Evolutionary conservation across 2,113 vertebrate genomes (phyloP), one percentile per base, ranked within the genome.

Genomic region (Rostratula benghalensis): DNA sequence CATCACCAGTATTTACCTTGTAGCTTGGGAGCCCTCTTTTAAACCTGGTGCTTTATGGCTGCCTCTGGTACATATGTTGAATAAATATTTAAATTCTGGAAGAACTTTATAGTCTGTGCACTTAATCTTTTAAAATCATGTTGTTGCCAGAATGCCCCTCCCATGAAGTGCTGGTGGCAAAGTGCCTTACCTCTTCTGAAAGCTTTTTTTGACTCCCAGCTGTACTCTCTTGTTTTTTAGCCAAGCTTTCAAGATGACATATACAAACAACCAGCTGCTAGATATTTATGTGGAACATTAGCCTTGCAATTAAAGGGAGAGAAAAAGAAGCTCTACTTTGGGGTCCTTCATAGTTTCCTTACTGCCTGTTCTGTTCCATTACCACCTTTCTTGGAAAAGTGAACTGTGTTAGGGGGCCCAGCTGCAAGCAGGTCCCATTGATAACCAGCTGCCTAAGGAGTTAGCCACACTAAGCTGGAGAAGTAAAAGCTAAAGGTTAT

Each of bases 251-350:
- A 91, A 82, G 85, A 85, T 63, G 67, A 93, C 90, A 74, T 61
- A 59, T 43, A 93, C 94, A 95, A 92, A 92, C 83, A 96, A 94
- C 83, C 96, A 97, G 95, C 96, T 96, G 96, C 94, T 93, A 84
- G 94, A 95, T 91, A 92, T 94, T 94, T 85, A 88, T 96, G 82
- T 82, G 63, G 78, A 96, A 95, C 88, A 82, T 93, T 92, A 95
- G 77, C 86, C 87, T 94, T 82, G 89, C 83, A 97, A 97, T 96
- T 96, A 95, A 92, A 91, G 65, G 18, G 43, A 91, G 74, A 90
- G 75, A 77, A 84, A 96, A 96, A 91, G 89, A 88, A 95, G 57
- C 78, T 88, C 64, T 75, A 20, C 51, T 85, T 87, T 63, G 77
- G 81, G 84, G 63, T 94, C 84, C 46, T 94, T 93, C 53, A 61